Evolutionary conservation across 2,888 invertebrate genomes (phyloP).

Genomic region (Branchipolynoe longqiensis): DNA sequence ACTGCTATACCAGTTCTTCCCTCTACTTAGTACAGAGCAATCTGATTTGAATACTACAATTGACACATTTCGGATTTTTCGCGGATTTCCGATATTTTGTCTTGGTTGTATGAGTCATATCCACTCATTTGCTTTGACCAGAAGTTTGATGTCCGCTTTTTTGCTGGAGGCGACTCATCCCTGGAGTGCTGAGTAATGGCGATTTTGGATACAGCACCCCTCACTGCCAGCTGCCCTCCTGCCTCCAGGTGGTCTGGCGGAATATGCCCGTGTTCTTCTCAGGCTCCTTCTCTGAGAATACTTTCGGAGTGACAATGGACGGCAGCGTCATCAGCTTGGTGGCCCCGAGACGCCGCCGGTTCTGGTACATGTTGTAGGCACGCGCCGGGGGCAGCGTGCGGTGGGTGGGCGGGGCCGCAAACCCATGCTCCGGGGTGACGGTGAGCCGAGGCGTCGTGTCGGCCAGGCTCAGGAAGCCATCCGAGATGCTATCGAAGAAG

Average conservation of each 20-base stretch:
- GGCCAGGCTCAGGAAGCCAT: neutral
- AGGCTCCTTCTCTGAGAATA: conserved; percentile 29
- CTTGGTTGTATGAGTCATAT: too few relatives aligned
- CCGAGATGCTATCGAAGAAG: conserved; percentile 36
- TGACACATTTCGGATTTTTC: too few relatives aligned
- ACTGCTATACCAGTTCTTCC: too few relatives aligned
- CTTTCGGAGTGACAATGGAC: conserved; percentile 16
- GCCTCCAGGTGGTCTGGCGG: neutral
- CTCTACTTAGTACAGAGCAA: too few relatives aligned
- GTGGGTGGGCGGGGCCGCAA: too few relatives aligned
- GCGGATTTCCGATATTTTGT: too few relatives aligned
- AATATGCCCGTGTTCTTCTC: neutral
- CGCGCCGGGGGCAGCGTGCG: neutral
- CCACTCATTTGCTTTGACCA: too few relatives aligned
- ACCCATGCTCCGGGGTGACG: conserved; percentile 4
- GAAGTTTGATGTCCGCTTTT: too few relatives aligned
- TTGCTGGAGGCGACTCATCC: too few relatives aligned
- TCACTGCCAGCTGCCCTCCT: conserved; percentile 25
- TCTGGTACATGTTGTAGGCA: neutral
- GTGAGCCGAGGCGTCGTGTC: conserved; percentile 1
- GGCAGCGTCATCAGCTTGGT: conserved; percentile 41
- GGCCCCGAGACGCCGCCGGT: conserved; percentile 8
- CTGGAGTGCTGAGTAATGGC: too few relatives aligned
- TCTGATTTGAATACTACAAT: too few relatives aligned
- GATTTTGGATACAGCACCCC: too few relatives aligned